Percentiles rank a stretch among this genome's conserved stretches.
These are phyloP conservation scores for Hydropsyche betteni DNA, from an alignment of 2,888 invertebrate genomes.

Conservation along the genomic window DNA sequence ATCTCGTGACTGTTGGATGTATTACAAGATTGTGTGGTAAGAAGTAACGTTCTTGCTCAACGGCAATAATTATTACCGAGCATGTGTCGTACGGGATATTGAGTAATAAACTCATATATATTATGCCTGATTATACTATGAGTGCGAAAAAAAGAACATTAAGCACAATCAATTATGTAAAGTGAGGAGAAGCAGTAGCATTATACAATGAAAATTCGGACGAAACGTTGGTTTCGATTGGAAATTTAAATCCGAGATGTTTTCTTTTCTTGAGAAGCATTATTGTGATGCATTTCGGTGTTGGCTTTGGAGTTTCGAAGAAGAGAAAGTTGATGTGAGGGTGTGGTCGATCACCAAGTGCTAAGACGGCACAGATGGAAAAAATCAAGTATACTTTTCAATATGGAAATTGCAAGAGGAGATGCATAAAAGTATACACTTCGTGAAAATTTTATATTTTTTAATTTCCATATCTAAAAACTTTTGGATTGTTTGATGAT, in stretches of 20 bases:
- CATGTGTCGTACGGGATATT: conserved; percentile 36
- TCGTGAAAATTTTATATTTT: too few relatives aligned
- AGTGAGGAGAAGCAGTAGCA: too few relatives aligned
- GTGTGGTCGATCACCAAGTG: conserved; percentile 19
- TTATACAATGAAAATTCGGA: too few relatives aligned
- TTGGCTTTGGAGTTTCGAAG: neutral
- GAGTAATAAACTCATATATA: conserved; percentile 26
- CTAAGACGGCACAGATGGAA: neutral
- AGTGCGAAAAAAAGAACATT: too few relatives aligned
- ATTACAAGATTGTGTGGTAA: conserved; percentile 37
- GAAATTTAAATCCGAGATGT: neutral
- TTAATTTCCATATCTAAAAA: too few relatives aligned
- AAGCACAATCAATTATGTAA: too few relatives aligned
- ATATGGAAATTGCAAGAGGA: too few relatives aligned
- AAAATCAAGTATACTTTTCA: neutral
- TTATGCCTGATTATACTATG: neutral
- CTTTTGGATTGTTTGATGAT: too few relatives aligned
- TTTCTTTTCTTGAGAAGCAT: neutral
- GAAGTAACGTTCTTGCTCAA: conserved; percentile 41
- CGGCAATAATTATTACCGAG: conserved; percentile 39
- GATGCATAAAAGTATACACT: too few relatives aligned
- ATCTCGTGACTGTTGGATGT: conserved; percentile 38
- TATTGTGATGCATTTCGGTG: neutral
- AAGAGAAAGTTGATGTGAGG: conserved; percentile 29
- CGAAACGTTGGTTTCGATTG: too few relatives aligned